phyloP scores from a whole-genome alignment of 2,797 vertebrate species.

The Harpagifer antarcticus region DNA sequence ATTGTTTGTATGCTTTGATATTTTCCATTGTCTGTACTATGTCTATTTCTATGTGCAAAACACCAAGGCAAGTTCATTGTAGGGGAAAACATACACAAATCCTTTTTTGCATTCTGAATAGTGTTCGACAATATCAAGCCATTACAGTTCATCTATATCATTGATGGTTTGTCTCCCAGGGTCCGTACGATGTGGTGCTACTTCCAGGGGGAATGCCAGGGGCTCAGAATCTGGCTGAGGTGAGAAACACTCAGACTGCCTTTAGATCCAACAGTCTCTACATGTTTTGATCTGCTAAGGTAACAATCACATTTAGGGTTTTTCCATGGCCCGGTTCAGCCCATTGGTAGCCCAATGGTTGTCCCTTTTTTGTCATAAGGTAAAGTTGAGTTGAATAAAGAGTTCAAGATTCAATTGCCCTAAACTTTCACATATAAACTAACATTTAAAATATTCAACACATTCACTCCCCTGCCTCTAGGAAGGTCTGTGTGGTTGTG shows the following conservation, averaged over 20 bases:
- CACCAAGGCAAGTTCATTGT: not conserved
- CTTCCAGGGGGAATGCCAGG: constrained; percentile 96
- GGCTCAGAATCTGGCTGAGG: constrained; percentile 95
- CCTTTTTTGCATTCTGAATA: not conserved
- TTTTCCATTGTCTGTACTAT: not conserved
- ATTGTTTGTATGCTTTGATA: not conserved
- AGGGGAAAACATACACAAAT: not conserved
- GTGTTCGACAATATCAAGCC: not conserved
- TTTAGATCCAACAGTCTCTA: not conserved
- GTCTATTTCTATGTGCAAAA: not conserved
- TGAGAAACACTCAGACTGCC: constrained; percentile 65
- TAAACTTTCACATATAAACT: too few species aligned
- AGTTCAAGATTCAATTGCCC: too few species aligned
- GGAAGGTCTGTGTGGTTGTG: too few species aligned
- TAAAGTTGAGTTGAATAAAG: too few species aligned
- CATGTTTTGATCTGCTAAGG: not conserved
- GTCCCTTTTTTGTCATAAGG: too few species aligned
- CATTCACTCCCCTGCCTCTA: not conserved
- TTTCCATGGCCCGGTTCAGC: too few species aligned
- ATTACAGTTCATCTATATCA: not conserved
- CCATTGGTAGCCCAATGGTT: too few species aligned
- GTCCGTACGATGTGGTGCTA: constrained; percentile 95
- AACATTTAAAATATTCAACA: not conserved
- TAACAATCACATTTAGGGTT: not conserved
- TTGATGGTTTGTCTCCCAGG: constrained; percentile 80